Conservation (phyloP, 2,888 invertebrate species). For the Sesia bembeciformis region DNA sequence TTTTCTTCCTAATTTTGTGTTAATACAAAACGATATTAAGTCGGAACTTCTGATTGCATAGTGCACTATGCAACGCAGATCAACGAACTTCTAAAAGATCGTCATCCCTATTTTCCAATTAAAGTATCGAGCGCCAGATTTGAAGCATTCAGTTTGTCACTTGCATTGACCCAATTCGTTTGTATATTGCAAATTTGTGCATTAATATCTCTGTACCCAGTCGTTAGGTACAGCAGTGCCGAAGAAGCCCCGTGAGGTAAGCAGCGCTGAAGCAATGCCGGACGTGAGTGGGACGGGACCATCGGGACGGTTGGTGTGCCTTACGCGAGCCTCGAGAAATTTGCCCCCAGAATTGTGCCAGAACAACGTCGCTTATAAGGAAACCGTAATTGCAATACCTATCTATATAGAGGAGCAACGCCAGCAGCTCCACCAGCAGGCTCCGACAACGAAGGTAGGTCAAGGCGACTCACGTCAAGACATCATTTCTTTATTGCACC, state of each 20-base stretch:
- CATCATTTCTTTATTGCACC: too few relatives aligned
- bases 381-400: conserved; percentile 88
- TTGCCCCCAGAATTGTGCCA: conserved; percentile 19
- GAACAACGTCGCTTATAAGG: conserved; percentile 26
- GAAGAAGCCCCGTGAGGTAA: conserved; percentile 87
- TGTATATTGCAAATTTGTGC: background rate
- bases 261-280: conserved; percentile 44
- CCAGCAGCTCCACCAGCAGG: conserved; percentile 19
- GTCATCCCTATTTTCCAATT: conserved; percentile 45
- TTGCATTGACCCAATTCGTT: conserved; percentile 21
- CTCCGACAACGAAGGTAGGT: too few relatives aligned
- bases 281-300: conserved; percentile 25
- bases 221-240: conserved; percentile 97
- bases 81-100: conserved; percentile 19
- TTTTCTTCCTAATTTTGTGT: too few relatives aligned
- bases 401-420: conserved; percentile 92
- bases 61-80: conserved; percentile 7
- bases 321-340: too few relatives aligned
- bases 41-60: too few relatives aligned
- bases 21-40: too few relatives aligned
- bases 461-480: too few relatives aligned
- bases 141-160: conserved; percentile 12
- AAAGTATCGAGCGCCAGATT: conserved; percentile 26
- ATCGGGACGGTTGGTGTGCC: conserved; percentile 7
- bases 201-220: conserved; percentile 53